Conservation (phyloP, 2,888 invertebrate genomes). For the Pyrrhia umbra region DNA sequence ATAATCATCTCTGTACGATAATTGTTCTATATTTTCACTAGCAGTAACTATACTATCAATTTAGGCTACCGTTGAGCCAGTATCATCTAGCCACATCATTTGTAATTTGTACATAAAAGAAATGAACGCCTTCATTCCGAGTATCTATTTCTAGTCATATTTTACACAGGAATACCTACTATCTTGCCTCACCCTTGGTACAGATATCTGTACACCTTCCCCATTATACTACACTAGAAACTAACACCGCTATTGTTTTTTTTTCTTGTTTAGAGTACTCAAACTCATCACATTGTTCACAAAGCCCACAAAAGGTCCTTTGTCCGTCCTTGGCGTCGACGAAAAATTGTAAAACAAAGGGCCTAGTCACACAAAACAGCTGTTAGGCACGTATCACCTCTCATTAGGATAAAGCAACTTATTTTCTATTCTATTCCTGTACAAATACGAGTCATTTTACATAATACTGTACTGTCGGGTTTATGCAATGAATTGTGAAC, state of each 20-base stretch:
- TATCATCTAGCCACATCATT: not conserved
- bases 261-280: constrained; percentile 54
- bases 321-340: constrained; percentile 73
- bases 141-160: not conserved
- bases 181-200: not conserved
- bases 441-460: not conserved
- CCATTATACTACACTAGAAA: constrained; percentile 19
- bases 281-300: constrained; percentile 53
- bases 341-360: constrained; percentile 79
- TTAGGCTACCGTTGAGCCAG: too few species aligned
- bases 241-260: constrained; percentile 35
- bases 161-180: not conserved
- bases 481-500: constrained; percentile 23
- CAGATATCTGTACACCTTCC: not conserved
- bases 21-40: too few species aligned
- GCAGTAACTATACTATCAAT: not conserved
- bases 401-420: constrained; percentile 29
- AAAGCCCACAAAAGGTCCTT: constrained; percentile 65
- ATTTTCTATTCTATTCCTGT: constrained; percentile 44
- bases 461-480: not conserved
- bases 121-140: not conserved
- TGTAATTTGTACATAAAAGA: not conserved
- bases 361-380: constrained; percentile 79
- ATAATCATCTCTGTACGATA: not conserved
- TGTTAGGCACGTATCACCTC: constrained; percentile 79